Percentiles rank a stretch among this genome's conserved stretches.
These are phyloP conservation scores for Theodoxus fluviatilis DNA, from an alignment of 2,888 invertebrate genomes.

Conservation along the genomic window DNA sequence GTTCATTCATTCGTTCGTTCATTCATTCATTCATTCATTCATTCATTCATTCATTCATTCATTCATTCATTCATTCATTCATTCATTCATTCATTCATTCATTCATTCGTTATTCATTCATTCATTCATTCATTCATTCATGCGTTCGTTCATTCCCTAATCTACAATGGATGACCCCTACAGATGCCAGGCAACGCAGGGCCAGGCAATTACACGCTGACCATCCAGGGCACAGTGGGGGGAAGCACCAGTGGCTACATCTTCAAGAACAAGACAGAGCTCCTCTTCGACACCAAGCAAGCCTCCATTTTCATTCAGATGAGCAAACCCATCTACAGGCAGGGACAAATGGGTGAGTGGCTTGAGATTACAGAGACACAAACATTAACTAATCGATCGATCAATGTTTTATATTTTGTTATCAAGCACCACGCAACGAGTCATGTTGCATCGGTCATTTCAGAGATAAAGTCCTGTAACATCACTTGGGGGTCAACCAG, in stretches of 20 bases:
- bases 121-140: not conserved
- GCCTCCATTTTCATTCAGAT: conserved; percentile 95
- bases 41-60: no score
- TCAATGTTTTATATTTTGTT: no score
- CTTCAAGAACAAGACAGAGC: conserved; percentile 85
- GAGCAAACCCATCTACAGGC: conserved; percentile 94
- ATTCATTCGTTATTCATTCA: no score
- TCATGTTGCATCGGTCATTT: no score
- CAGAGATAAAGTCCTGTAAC: no score
- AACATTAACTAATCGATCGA: not conserved
- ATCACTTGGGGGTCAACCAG: no score
- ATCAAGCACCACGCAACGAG: no score
- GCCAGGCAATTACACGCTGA: conserved; percentile 81
- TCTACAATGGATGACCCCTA: not conserved
- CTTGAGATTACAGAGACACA: not conserved
- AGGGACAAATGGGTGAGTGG: conserved; percentile 74
- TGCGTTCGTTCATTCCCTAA: not conserved
- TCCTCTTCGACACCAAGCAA: conserved; percentile 86
- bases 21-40: no score
- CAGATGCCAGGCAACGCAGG: conserved; percentile 85
- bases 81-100: no score
- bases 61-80: no score
- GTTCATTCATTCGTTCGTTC: no score
- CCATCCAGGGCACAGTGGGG: conserved; percentile 79
- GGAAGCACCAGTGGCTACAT: conserved; percentile 84